A percentile compares a stretch with the other conserved stretches of the same genome.
Conservation (phyloP, 2,113 vertebrate species). For the Periophthalmodon schlosseri region DNA sequence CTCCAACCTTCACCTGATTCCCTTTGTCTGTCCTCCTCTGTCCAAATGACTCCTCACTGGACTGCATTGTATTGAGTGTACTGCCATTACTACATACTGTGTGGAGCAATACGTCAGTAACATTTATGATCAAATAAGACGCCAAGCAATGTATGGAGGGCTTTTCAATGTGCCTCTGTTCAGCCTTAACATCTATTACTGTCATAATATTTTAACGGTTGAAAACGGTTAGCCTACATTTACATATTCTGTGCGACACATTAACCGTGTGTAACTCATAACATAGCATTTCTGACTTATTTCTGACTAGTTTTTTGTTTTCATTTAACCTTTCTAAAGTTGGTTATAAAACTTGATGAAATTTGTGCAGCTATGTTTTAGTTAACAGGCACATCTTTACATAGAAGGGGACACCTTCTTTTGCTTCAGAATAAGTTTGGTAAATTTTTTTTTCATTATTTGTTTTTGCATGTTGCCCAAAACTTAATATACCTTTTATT, state of each 20-base stretch:
- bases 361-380: slow-evolving; percentile 63
- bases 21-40: slow-evolving; percentile 34
- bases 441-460: neutral
- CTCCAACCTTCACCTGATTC: slow-evolving; percentile 58
- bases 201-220: slow-evolving; percentile 37
- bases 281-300: slow-evolving; percentile 65
- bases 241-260: slow-evolving; percentile 39
- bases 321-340: slow-evolving; percentile 63
- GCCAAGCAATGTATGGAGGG: slow-evolving; percentile 40
- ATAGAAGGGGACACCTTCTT: slow-evolving; percentile 43
- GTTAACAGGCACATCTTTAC: slow-evolving; percentile 54
- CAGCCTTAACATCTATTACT: slow-evolving; percentile 40
- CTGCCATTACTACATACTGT: slow-evolving; percentile 34
- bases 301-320: slow-evolving; percentile 62
- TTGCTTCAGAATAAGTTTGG: slow-evolving; percentile 20
- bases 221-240: slow-evolving; percentile 66
- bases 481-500: slow-evolving; percentile 62
- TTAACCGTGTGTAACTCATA: slow-evolving; percentile 64
- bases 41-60: slow-evolving; percentile 48
- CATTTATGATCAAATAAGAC: slow-evolving; percentile 36
- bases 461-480: slow-evolving; percentile 19
- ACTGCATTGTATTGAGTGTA: slow-evolving; percentile 51
- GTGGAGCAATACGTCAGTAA: slow-evolving; percentile 17
- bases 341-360: slow-evolving; percentile 54
- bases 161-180: slow-evolving; percentile 53